These are phyloP conservation scores for Ophonus ardosiacus DNA, from an alignment of 2,888 invertebrate genomes.

Conservation along the genomic window DNA sequence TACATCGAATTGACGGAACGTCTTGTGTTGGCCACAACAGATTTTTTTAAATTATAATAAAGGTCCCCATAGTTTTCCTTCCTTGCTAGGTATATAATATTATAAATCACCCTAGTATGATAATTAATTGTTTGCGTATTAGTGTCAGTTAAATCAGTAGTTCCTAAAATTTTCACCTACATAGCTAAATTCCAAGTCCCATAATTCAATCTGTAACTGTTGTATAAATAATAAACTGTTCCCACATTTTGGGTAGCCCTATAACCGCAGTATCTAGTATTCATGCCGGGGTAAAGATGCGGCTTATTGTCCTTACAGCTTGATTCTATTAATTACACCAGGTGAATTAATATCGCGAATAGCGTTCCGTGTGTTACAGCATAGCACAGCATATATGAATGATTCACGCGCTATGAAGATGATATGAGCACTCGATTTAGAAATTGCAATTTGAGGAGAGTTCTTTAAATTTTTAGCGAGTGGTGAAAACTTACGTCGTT, in stretches of 20 bases:
- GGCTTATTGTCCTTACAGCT: slow-evolving; percentile 69
- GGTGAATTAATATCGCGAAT: slow-evolving; percentile 41
- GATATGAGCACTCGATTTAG: slow-evolving; percentile 31
- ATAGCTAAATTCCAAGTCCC: not conserved
- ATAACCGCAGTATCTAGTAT: slow-evolving; percentile 50
- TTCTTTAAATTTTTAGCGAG: slow-evolving; percentile 24
- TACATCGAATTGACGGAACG: too few relatives aligned
- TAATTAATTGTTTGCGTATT: too few relatives aligned
- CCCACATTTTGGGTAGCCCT: slow-evolving; percentile 9
- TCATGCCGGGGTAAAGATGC: slow-evolving; percentile 68
- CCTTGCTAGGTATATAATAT: too few relatives aligned
- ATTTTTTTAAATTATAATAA: too few relatives aligned
- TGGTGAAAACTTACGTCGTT: slow-evolving; percentile 17
- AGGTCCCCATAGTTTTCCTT: too few relatives aligned
- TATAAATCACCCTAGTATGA: too few relatives aligned
- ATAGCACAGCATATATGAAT: not conserved
- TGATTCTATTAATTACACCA: slow-evolving; percentile 60
- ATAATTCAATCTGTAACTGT: not conserved
- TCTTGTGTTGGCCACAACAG: too few relatives aligned
- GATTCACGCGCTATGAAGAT: slow-evolving; percentile 14
- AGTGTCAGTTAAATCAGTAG: too few relatives aligned
- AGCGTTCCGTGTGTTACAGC: not conserved
- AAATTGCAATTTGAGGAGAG: slow-evolving; percentile 24
- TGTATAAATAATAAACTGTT: not conserved
- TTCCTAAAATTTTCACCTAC: not conserved